These are phyloP conservation scores for Vidua chalybeata DNA, from an alignment of 2,113 vertebrate species.

Conservation along the genomic window DNA sequence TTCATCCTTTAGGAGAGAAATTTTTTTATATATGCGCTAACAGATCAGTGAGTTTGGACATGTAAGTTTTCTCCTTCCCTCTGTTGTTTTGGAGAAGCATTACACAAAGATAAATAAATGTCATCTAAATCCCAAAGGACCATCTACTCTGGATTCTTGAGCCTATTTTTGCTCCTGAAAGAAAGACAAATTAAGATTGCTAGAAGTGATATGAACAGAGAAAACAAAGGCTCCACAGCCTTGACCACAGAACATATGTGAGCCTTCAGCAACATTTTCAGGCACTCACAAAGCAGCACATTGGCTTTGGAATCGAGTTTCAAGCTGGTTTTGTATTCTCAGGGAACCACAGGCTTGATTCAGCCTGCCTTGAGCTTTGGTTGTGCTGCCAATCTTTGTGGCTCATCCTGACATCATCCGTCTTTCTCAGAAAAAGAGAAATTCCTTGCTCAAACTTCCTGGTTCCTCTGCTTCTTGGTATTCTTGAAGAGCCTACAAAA, in stretches of 20 bases:
- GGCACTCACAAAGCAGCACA: neutral
- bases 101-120: neutral
- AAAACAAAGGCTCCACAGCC: neutral
- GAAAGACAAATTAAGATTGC: neutral
- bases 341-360: neutral
- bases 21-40: neutral
- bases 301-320: neutral
- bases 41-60: neutral
- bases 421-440: neutral
- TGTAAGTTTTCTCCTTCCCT: neutral
- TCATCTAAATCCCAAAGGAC: neutral
- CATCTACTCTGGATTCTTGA: neutral
- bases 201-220: neutral
- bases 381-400: rapidly evolving
- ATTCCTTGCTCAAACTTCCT: neutral
- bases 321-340: neutral
- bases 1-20: neutral
- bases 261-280: neutral
- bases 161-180: neutral
- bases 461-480: neutral
- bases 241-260: neutral
- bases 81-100: neutral
- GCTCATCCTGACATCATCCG: neutral
- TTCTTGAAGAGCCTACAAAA: neutral
- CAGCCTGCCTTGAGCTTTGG: neutral